These are phyloP conservation scores for Maylandia zebra DNA, from an alignment of 2,113 vertebrate genomes.

Conservation along the genomic window DNA sequence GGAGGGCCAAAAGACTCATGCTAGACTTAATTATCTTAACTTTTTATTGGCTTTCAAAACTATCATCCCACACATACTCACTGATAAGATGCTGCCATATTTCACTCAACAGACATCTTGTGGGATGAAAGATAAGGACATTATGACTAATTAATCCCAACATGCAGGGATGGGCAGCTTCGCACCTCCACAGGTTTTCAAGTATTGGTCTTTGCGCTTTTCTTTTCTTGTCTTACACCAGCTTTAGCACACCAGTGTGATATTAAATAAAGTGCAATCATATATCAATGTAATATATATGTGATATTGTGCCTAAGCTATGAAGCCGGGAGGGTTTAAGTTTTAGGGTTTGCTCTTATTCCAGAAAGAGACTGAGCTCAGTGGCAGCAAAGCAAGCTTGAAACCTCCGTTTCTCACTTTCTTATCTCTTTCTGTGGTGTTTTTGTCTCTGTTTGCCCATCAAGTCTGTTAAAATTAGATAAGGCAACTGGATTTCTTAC, in stretches of 20 bases:
- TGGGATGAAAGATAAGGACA: background rate
- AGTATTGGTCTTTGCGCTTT: background rate
- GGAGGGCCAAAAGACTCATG: background rate
- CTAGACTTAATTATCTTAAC: background rate
- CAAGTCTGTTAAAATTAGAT: background rate
- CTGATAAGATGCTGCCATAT: conserved; percentile 4
- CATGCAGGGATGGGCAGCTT: background rate
- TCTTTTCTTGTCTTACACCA: background rate
- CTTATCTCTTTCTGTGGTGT: background rate
- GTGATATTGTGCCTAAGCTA: background rate
- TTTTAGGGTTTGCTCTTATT: background rate
- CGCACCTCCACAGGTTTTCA: background rate
- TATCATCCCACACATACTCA: background rate
- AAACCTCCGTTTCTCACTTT: background rate
- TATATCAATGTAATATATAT: background rate
- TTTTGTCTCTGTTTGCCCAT: background rate
- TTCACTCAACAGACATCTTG: background rate
- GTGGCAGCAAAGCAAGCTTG: background rate
- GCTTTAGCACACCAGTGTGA: background rate
- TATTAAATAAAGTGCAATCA: background rate
- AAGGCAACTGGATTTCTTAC: background rate
- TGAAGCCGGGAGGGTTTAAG: background rate
- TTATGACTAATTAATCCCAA: conserved; percentile 21
- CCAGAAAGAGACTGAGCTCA: background rate
- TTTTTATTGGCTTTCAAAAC: background rate